Conservation (phyloP, 92 coral and sea anemone species). For the Heteractis magnifica region DNA sequence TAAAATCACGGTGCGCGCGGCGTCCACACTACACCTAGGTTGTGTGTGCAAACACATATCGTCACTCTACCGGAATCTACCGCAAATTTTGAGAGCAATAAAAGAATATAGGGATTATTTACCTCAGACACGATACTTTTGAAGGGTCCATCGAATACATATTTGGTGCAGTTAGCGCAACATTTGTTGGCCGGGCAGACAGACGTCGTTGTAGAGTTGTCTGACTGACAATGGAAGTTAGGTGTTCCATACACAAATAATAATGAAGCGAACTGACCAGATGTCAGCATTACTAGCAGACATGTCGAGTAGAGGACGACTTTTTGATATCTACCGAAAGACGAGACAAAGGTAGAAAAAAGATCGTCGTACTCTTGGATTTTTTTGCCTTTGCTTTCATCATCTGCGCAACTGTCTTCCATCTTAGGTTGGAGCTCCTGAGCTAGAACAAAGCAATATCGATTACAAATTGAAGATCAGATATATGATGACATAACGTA, state of each 20-base stretch:
- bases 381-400: not conserved
- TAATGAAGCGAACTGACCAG: conserved; percentile 39
- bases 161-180: conserved; percentile 38
- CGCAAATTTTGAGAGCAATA: too few species aligned
- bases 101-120: not conserved
- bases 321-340: conserved; percentile 62
- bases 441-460: too few species aligned
- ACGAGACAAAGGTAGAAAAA: conserved; percentile 20
- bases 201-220: conserved; percentile 1
- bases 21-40: too few species aligned
- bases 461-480: too few species aligned
- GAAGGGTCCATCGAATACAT: conserved; percentile 46
- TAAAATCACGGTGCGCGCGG: too few species aligned
- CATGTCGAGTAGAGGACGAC: conserved; percentile 31
- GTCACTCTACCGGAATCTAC: too few species aligned
- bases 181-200: conserved; percentile 31
- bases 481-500: too few species aligned
- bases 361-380: conserved; percentile 49
- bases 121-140: conserved; percentile 42
- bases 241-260: conserved; percentile 56
- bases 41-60: too few species aligned
- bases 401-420: not conserved
- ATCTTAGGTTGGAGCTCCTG: not conserved
- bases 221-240: conserved; percentile 45
- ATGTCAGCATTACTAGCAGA: conserved; percentile 28